Percentiles rank a stretch among this genome's conserved stretches.
These are phyloP conservation scores for Brachypteracias leptosomus DNA, from an alignment of 2,113 vertebrate genomes.

Conservation along the genomic window DNA sequence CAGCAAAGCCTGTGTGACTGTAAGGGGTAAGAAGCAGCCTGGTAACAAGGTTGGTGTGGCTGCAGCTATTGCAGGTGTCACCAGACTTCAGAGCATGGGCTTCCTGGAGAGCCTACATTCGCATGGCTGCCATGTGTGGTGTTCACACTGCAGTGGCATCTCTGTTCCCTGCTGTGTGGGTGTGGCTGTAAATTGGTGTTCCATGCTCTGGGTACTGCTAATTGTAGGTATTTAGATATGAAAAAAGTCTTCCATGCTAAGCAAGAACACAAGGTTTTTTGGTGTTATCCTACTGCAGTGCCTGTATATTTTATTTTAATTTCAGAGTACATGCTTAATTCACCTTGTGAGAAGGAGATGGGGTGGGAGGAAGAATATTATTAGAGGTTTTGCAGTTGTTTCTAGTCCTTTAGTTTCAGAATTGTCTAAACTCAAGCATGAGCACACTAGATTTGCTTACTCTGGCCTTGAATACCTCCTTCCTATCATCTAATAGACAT, in stretches of 20 bases:
- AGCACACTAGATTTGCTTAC: not conserved
- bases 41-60: not conserved
- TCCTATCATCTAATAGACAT: not conserved
- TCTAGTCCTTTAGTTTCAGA: not conserved
- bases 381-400: not conserved
- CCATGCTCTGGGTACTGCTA: not conserved
- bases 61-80: not conserved
- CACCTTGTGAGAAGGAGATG: not conserved
- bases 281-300: not conserved
- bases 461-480: not conserved
- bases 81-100: not conserved
- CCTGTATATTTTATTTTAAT: not conserved
- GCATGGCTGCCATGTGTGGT: accelerated
- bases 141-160: not conserved
- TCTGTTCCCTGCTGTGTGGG: not conserved
- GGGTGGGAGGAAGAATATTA: not conserved
- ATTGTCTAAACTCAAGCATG: not conserved
- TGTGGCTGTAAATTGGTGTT: not conserved
- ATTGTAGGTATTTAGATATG: not conserved
- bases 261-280: not conserved
- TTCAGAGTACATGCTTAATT: not conserved
- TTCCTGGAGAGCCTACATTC: not conserved
- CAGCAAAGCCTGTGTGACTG: not conserved
- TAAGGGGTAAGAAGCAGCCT: not conserved
- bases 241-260: not conserved